Evolutionary conservation across 2,113 vertebrate genomes (phyloP).

Genomic region (Tichodroma muraria): DNA sequence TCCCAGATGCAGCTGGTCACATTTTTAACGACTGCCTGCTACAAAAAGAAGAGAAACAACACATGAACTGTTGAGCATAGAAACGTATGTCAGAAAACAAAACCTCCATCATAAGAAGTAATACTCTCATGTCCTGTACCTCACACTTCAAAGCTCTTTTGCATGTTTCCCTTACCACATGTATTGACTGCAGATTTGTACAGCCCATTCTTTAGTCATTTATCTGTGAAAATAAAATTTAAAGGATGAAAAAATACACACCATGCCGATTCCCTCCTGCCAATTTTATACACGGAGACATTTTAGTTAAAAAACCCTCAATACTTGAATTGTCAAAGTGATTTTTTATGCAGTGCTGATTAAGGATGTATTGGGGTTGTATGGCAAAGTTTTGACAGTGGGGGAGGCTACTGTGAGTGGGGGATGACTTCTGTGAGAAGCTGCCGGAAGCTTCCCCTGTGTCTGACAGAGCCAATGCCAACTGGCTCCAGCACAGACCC

Average conservation of each 20-base stretch:
- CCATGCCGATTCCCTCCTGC: not conserved
- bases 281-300: not conserved
- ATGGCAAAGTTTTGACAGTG: not conserved
- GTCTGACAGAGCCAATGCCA: not conserved
- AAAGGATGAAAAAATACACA: not conserved
- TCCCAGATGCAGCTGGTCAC: not conserved
- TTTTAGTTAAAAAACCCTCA: not conserved
- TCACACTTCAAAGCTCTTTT: not conserved
- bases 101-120: not conserved
- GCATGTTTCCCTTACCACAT: not conserved
- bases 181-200: not conserved
- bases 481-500: not conserved
- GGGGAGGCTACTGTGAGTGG: not conserved
- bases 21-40: not conserved
- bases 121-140: not conserved
- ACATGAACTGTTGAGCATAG: not conserved
- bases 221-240: not conserved
- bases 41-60: not conserved
- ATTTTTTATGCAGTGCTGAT: not conserved
- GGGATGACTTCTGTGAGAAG: not conserved
- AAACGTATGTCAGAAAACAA: not conserved
- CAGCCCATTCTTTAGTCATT: not conserved
- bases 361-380: not conserved
- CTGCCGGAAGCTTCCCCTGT: not conserved
- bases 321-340: not conserved